Evolutionary conservation across 1,140 invertebrate genomes (phyloP).

Genomic region (Orchestia grillus): DNA sequence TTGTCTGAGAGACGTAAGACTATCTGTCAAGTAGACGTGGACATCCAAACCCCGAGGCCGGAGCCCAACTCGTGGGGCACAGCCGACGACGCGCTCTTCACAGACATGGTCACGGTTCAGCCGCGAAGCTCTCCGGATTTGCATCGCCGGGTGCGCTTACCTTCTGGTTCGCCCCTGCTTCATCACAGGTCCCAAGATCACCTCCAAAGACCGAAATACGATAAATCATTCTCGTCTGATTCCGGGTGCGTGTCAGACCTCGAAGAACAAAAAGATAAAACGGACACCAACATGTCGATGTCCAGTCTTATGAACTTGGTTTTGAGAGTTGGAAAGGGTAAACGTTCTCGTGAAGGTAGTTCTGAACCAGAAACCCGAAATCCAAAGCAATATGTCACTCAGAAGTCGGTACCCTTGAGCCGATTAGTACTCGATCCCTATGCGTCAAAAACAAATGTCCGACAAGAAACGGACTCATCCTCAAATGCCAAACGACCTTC

Average conservation of each 20-base stretch:
- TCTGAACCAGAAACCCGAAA: slow-evolving; percentile 42
- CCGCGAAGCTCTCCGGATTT: slow-evolving; percentile 63
- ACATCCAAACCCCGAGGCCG: slow-evolving; percentile 48
- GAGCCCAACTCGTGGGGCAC: slow-evolving; percentile 64
- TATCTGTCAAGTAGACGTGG: slow-evolving; percentile 61
- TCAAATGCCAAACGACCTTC: neutral
- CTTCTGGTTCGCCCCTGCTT: slow-evolving; percentile 62
- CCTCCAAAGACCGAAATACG: slow-evolving; percentile 60
- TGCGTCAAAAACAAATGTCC: neutral
- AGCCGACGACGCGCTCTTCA: slow-evolving; percentile 62
- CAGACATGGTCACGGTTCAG: slow-evolving; percentile 63
- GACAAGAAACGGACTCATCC: neutral
- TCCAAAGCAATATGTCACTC: slow-evolving; percentile 57
- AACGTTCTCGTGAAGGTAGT: neutral
- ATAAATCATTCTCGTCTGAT: slow-evolving; percentile 63
- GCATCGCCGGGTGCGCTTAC: slow-evolving; percentile 60
- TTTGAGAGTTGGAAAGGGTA: slow-evolving; percentile 39
- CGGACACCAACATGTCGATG: slow-evolving; percentile 62
- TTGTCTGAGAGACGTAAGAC: slow-evolving; percentile 55
- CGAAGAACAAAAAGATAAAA: slow-evolving; percentile 55
- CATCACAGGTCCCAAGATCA: slow-evolving; percentile 60
- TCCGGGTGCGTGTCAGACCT: slow-evolving; percentile 63
- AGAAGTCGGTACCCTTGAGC: slow-evolving; percentile 64
- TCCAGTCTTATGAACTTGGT: slow-evolving; percentile 59
- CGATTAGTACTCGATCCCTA: slow-evolving; percentile 64